Conservation (phyloP, 2,113 vertebrate genomes). For the Channa maculata region DNA sequence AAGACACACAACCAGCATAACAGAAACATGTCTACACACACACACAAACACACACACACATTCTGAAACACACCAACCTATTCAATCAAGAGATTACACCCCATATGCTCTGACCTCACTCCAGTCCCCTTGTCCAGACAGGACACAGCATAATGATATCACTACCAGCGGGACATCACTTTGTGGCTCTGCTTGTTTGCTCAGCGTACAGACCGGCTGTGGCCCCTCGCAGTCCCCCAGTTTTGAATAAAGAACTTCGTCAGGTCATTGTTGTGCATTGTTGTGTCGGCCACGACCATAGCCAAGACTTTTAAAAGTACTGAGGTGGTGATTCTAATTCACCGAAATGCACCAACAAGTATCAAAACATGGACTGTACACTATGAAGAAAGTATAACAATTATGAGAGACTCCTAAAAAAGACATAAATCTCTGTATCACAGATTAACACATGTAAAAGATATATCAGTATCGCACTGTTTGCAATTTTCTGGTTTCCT, state of each 20-base stretch:
- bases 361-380: no score
- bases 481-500: no score
- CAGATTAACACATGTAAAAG: neutral
- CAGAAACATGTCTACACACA: slow-evolving; percentile 3
- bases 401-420: no score
- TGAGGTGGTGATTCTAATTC: neutral
- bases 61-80: slow-evolving; percentile 38
- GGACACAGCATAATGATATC: slow-evolving; percentile 77
- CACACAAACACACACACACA: slow-evolving; percentile 22
- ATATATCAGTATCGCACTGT: no score
- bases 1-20: slow-evolving; percentile 49
- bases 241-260: slow-evolving; percentile 7
- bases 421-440: no score
- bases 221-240: slow-evolving; percentile 21
- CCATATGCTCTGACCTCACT: slow-evolving; percentile 46
- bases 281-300: neutral
- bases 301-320: neutral
- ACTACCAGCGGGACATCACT: slow-evolving; percentile 69
- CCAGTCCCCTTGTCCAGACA: slow-evolving; percentile 41
- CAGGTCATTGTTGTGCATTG: slow-evolving; percentile 24
- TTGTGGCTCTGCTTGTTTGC: slow-evolving; percentile 42
- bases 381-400: no score
- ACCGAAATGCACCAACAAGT: neutral
- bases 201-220: slow-evolving; percentile 31
- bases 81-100: slow-evolving; percentile 46